Evolutionary conservation across 2,113 vertebrate species (phyloP).

Genomic region (Patagioenas fasciata): DNA sequence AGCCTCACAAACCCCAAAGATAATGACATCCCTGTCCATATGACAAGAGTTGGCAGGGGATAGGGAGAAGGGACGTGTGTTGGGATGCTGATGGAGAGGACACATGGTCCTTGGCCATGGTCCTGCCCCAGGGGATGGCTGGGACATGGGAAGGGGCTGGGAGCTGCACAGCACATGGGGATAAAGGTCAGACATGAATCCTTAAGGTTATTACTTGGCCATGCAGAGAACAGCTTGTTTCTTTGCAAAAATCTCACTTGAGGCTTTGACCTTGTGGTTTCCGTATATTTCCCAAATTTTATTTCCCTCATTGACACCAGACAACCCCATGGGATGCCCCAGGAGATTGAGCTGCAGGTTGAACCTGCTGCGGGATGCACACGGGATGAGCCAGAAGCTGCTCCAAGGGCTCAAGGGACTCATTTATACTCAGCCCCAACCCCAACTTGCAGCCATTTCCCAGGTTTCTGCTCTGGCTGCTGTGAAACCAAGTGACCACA

Average conservation of each 20-base stretch:
- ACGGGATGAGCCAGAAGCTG: background rate
- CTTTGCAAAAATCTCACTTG: background rate
- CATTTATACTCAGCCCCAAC: background rate
- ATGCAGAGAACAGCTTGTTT: background rate
- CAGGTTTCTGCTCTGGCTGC: background rate
- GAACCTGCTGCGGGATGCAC: background rate
- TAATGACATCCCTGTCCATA: background rate
- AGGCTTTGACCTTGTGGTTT: background rate
- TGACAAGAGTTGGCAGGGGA: background rate
- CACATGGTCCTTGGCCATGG: background rate
- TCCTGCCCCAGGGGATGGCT: background rate
- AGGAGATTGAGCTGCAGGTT: background rate
- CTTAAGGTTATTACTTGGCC: background rate
- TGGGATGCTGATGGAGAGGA: background rate
- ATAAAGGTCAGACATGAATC: background rate
- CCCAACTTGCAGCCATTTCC: background rate
- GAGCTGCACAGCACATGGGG: background rate
- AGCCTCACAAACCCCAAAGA: background rate
- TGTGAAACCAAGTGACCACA: background rate
- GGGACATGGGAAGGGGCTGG: slow-evolving; percentile 29
- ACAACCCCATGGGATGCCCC: background rate
- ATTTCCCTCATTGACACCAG: background rate
- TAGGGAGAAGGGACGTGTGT: background rate
- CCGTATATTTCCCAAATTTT: background rate
- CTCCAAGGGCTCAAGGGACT: background rate